Base-by-base conservation (phyloP, 1,140 invertebrate species). In the Papilio xuthus region DNA sequence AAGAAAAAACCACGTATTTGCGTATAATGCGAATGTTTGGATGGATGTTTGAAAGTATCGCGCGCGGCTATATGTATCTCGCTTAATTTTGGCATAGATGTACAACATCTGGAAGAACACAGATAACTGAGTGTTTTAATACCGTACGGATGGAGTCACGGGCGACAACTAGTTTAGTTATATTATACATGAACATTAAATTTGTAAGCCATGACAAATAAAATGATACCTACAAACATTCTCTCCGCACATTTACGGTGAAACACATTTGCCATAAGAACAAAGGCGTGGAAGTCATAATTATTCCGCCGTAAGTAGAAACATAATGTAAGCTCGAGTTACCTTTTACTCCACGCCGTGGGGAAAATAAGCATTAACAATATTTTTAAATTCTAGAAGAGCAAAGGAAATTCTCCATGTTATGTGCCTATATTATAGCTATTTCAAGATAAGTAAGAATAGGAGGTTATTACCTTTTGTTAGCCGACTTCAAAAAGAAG, bases 271-370 rank as follows among this genome's bases (percentile, higher is more conserved):
- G 23, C 60, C 13, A 23, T 67, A 28, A 67, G 60, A 67, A 67
- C 60, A 67, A 28, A 28, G 60, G 23, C 26, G 13, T 67, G 60
- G 60, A 67, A 67, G 60, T 67, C 60, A 28, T 67, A 67, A 67
- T 67, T 67, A 67, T 67, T 67, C 60, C 26, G 26, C 60, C 23
- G 60, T 67, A 67, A 67, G 60, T 67, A 28, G 60, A 67, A 67
- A 67, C 60, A 67, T 67, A 67, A 67, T 67, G 60, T 67, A 67
- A 28, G 60, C 60, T 67, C 60, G 60, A 67, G 60, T 67, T 67
- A 67, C 60, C 60, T 67, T 67, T 67, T 26, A 67, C 60, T 67
- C 60, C 60, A 28, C 60, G 60, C 60, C 60, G 60, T 9, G 60
- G 26, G 60, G 60, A 67, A 67, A 67, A 67, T 67, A 67, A 67